These are phyloP conservation scores for Noturus placidus DNA, from an alignment of 2,113 vertebrate species.

Conservation along the genomic window DNA sequence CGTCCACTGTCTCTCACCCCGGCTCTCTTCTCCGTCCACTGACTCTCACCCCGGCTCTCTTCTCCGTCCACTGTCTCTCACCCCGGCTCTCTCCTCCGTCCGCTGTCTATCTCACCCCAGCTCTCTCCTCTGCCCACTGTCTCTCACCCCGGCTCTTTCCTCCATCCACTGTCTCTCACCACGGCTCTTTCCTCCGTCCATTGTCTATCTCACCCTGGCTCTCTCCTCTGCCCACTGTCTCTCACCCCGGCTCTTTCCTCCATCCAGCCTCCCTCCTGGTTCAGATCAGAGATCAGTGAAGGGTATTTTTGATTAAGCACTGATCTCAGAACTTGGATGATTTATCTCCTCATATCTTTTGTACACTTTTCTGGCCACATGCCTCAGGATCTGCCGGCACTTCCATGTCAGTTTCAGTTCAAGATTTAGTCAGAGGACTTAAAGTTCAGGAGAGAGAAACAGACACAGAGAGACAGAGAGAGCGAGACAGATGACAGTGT, in stretches of 20 bases:
- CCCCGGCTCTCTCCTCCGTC: neutral
- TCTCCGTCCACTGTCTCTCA: neutral
- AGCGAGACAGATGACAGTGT: neutral
- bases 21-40: too few species aligned
- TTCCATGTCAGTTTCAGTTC: neutral
- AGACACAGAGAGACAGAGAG: slow-evolving; percentile 34
- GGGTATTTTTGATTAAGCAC: neutral
- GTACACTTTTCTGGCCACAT: neutral
- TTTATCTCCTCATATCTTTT: neutral
- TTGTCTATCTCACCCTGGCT: neutral
- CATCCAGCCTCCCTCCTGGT: neutral
- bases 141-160: neutral
- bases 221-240: too few species aligned
- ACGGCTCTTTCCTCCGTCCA: neutral
- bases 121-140: neutral
- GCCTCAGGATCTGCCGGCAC: neutral
- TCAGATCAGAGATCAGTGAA: neutral
- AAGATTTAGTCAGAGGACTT: neutral
- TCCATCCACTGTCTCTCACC: neutral
- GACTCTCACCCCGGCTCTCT: neutral
- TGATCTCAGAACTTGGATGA: neutral
- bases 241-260: neutral
- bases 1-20: neutral
- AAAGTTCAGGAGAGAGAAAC: slow-evolving; percentile 25
- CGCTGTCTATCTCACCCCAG: too few species aligned